Conservation (phyloP, 2,888 invertebrate species). For the Heterodera filipjevi region DNA sequence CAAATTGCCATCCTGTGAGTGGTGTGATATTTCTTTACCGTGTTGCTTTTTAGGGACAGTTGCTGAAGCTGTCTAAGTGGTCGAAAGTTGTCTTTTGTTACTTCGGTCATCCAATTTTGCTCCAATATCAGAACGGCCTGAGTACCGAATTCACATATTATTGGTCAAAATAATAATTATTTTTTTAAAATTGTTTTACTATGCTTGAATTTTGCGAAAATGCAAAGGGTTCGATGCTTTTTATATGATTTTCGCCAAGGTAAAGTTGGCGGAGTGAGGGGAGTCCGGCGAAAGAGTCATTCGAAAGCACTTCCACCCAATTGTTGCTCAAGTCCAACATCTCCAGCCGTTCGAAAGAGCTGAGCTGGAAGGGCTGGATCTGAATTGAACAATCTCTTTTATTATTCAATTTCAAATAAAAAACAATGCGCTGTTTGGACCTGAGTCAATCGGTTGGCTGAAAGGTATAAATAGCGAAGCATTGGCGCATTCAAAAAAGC, state of each 20-base stretch:
- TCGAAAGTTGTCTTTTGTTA: slow-evolving; percentile 53
- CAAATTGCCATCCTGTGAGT: too few relatives aligned
- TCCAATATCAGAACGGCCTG: slow-evolving; percentile 54
- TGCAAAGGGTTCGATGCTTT: slow-evolving; percentile 51
- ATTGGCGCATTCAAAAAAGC: slow-evolving; percentile 65
- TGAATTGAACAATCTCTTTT: slow-evolving; percentile 5
- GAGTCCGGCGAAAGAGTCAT: slow-evolving; percentile 53
- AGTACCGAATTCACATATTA: neutral
- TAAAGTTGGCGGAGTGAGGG: slow-evolving; percentile 60
- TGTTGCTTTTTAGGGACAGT: slow-evolving; percentile 61
- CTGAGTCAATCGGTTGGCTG: slow-evolving; percentile 54
- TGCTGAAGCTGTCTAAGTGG: slow-evolving; percentile 59
- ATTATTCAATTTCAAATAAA: neutral
- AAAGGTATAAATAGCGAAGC: slow-evolving; percentile 63
- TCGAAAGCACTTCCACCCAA: slow-evolving; percentile 48
- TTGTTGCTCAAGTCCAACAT: slow-evolving; percentile 60
- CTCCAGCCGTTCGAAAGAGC: slow-evolving; percentile 59
- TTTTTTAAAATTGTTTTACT: neutral
- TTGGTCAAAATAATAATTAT: neutral
- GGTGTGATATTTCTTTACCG: slow-evolving; percentile 54
- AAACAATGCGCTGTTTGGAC: slow-evolving; percentile 46
- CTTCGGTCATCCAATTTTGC: slow-evolving; percentile 49
- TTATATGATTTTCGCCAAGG: slow-evolving; percentile 56
- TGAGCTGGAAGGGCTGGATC: slow-evolving; percentile 46
- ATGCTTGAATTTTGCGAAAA: slow-evolving; percentile 59